Evolutionary conservation across 2,888 invertebrate species (phyloP).

Genomic region (Drepana falcataria): DNA sequence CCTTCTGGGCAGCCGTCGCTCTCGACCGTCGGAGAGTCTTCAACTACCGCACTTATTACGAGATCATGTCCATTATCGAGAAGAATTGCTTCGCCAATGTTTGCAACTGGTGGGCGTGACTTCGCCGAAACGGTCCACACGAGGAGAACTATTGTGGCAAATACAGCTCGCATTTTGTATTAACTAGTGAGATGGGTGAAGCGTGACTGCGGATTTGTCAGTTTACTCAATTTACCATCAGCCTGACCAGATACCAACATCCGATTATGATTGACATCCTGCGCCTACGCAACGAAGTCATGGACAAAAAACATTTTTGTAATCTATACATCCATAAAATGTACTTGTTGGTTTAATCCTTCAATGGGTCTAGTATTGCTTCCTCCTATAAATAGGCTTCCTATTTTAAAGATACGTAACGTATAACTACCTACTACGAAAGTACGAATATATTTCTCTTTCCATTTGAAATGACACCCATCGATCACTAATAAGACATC

Average conservation of each 20-base stretch:
- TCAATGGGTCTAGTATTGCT: no score
- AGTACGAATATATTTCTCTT: no score
- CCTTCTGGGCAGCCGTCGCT: conserved; percentile 38
- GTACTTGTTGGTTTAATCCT: no score
- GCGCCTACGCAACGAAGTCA: conserved; percentile 32
- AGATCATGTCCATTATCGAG: conserved; percentile 12
- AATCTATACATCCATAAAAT: not conserved
- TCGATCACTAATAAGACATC: no score
- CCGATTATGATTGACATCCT: conserved; percentile 26
- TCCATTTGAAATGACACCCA: no score
- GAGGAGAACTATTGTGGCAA: conserved; percentile 9
- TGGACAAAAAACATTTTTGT: conserved; percentile 4
- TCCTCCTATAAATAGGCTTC: no score
- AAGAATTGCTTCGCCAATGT: conserved; percentile 8
- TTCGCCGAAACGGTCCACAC: conserved; percentile 14
- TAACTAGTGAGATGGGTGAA: not conserved
- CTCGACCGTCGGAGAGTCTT: conserved; percentile 42
- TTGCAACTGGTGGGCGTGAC: conserved; percentile 8
- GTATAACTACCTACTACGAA: no score
- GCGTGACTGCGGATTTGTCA: conserved; percentile 20
- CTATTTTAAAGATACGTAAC: no score
- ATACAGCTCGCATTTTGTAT: not conserved
- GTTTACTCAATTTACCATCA: conserved; percentile 12
- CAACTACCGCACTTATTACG: conserved; percentile 31
- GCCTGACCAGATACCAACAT: conserved; percentile 14